phyloP scores from a whole-genome alignment of 2,797 vertebrate genomes.

The Melopsittacus undulatus region DNA sequence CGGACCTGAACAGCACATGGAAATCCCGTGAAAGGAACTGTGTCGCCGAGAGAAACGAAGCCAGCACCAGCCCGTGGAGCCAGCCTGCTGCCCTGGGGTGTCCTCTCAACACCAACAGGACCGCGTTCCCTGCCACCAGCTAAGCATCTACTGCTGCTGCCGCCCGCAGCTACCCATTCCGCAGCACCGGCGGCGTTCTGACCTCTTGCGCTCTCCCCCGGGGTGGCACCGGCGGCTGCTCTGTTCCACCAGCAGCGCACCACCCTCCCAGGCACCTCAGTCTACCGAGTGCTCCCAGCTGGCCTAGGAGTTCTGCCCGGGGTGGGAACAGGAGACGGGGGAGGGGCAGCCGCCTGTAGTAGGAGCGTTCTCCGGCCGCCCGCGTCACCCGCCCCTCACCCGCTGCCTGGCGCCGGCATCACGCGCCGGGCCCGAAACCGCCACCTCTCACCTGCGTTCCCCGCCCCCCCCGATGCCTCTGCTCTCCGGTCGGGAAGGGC shows the following conservation, averaged over 20 bases:
- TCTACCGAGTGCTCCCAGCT: no score
- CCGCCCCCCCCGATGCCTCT: conserved; percentile 7
- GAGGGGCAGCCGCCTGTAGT: no score
- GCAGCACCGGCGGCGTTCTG: no score
- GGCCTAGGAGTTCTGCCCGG: neutral
- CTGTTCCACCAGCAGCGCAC: neutral
- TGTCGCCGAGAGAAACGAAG: neutral
- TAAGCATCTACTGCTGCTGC: neutral
- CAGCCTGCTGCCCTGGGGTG: accelerated
- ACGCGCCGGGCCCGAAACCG: neutral
- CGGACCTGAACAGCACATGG: neutral
- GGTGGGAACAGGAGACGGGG: neutral
- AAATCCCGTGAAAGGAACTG: neutral
- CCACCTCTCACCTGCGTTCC: neutral
- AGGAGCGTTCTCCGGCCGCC: neutral
- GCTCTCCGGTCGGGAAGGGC: neutral
- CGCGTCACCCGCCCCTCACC: neutral
- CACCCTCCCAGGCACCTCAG: neutral
- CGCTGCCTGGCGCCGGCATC: neutral
- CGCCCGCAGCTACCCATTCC: no score
- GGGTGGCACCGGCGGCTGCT: neutral
- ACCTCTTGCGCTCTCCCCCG: neutral
- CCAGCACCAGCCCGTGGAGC: no score
- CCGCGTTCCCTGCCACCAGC: no score
- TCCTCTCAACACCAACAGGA: no score